Conservation (phyloP, 1,140 invertebrate genomes). For the Mycetomoellerius zeteki region DNA sequence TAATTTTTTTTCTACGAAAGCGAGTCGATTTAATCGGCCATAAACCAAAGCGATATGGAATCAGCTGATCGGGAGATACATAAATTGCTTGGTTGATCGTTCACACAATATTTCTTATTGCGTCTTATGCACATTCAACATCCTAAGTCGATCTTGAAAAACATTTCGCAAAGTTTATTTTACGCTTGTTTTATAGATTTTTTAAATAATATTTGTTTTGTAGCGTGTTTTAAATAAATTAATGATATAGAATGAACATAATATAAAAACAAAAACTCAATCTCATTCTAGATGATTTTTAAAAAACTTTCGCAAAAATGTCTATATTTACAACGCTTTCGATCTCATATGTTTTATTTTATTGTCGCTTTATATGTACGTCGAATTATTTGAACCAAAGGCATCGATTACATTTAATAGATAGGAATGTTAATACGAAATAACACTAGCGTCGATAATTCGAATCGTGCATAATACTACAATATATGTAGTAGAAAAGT, state of each 20-base stretch:
- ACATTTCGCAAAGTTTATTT: background rate
- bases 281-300: too few species aligned
- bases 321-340: background rate
- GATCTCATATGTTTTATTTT: background rate
- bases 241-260: too few species aligned
- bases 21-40: background rate
- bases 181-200: too few species aligned
- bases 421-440: background rate
- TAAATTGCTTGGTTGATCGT: background rate
- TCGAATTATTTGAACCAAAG: too few species aligned
- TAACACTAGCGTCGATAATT: background rate
- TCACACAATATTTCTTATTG: conserved; percentile 21
- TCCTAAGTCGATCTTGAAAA: background rate
- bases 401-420: background rate
- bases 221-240: too few species aligned
- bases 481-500: too few species aligned
- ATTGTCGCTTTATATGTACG: background rate
- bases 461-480: background rate
- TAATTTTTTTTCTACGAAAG: background rate
- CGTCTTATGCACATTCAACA: background rate
- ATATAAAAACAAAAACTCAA: too few species aligned
- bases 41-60: background rate
- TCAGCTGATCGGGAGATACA: background rate
- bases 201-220: too few species aligned
- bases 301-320: too few species aligned